Base-by-base conservation (phyloP, 64 coral and sea anemone species). In the Hydrozoanthus tunicans region DNA sequence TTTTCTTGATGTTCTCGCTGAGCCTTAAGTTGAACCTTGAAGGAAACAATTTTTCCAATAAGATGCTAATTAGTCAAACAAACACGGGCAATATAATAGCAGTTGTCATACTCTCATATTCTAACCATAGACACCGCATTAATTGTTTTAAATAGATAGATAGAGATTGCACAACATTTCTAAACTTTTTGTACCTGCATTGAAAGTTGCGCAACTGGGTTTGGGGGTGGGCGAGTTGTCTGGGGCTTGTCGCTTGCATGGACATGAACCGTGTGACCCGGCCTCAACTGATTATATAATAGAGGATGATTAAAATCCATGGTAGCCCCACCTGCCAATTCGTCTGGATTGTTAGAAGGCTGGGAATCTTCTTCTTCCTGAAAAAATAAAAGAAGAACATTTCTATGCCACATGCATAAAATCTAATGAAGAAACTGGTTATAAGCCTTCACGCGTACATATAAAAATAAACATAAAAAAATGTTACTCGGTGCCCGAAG, bases 201-300 rank as follows among this genome's bases (percentile, higher is more conserved):
- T 0, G 84, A 72, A 6, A 88, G 54, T 26, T 88, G 84, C 20
- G 84, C 84, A 54, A 88, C 84, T 43, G 56, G 70, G 11, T 88
- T 88, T 58, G 66, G 54, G 60, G 84, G 84, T 9, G 84, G 84
- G 20, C 55, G 53, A 58, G 84, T 88, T 61, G 84, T 72, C 53
- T 88, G 77, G 10, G 95, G 95, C 59, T 94, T 96, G 90, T 96
- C 95, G 62, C 95, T 96, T 9, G 95, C 95, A 52, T 96, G 95
- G 15, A 90, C 95, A 62, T 94, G 92, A 58, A 96, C 85, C 51
- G 95, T 96, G 63, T 96, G 95, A 59, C 95, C 95, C 14, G 89
- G 92, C 15, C 73, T 88, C 23, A 93, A 59, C 1, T 90, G 92
- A 6, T 79, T 84, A 24, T 94, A 66, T 23, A 90, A n/a, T 70